Evolutionary conservation across 1,140 invertebrate species (phyloP), one percentile per base, ranked within the genome.

Genomic region (Panonychus citri): DNA sequence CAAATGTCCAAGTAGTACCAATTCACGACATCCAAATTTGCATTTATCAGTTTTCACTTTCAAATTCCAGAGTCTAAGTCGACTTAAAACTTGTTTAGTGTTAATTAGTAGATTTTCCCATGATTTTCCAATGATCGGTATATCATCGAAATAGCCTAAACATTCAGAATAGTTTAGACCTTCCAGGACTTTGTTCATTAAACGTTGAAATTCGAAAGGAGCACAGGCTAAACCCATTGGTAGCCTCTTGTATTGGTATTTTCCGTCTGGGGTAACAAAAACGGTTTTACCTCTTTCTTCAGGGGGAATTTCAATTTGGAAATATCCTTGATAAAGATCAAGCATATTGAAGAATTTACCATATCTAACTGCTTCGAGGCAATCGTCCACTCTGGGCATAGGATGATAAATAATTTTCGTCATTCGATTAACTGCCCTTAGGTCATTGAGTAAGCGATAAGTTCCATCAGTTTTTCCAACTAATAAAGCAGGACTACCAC

Each of bases 401-500:
- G 76, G 75, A 62, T 70, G 77, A 43, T 60, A 64, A 62, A 77
- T 73, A 53, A 64, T 60, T 0, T 65, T 63, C 0, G 68, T 74
- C 0, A 56, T 62, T 54, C 17, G 7, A 61, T 74, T 72, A 10
- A 74, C 53, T 12, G 48, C 12, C 8, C 73, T 60, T 59, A 68
- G 76, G 60, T 77, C 73, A 1, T 75, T 60, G 63, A 73, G 74
- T 53, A 75, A 72, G n/a, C 73, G 50, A 1, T 62, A 59, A 0
- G 59, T 59, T 3, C 66, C 67, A 57, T 75, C 70, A 30, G 73
- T 71, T 57, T 78, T 79, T 57, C 65, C 63, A 0, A 64, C 58
- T 26, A 64, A 42, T 3, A 63, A 46, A 3, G 62, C 59, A 15
- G 63, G 62, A 24, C 30, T 46, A 4, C 59, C 13, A 34, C 54